Base-by-base conservation (phyloP, 2,113 vertebrate genomes). In the Bucco capensis region DNA sequence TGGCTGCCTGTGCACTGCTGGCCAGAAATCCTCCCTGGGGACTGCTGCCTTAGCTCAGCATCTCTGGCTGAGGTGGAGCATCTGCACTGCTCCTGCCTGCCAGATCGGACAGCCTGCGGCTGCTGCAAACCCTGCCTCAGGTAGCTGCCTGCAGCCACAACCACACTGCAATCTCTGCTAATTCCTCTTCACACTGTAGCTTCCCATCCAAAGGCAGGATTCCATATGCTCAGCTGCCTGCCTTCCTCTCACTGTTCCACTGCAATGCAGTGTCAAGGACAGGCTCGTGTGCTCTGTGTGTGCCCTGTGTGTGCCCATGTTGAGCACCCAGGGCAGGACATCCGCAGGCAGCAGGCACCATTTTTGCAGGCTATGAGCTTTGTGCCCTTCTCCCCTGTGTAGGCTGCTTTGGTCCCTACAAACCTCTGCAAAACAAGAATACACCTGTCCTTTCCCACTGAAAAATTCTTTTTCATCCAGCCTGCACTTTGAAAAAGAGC, bases 271-370 rank as follows among this genome's bases (percentile, higher is more conserved):
- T 1, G 35, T 5, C 53, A 25, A 54, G 44, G 31, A 27, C 0
- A 12, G 66, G 49, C 53, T 33, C 6, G 0, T 2, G 44, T 3
- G 58, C 81, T 12, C 57, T 0, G 0, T 2, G n/a, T 0, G 0
- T 0, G n/a, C n/a, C n/a, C 57, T 0, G 0, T 2, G n/a, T 42
- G 40, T 42, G 40, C 40, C 40, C 40, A 42, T 15, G 15, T 12
- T 42, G 40, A 42, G 40, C 40, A 21, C 66, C 86, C 38, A 10
- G 0, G 1, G 5, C 7, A 2, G 2, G 12, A n/a, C 2, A 5
- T 3, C 53, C 58, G 7, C 49, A 4, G 33, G 28, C 42, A 27
- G 3, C 61, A 8, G 3, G 0, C 1, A 10, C 24, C 42, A 4
- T 0, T 0, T 24, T 3, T 8, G 11, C 27, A 10, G 28, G 51